Conservation (phyloP, 2,888 invertebrate species). For the Oscheius sp. region DNA sequence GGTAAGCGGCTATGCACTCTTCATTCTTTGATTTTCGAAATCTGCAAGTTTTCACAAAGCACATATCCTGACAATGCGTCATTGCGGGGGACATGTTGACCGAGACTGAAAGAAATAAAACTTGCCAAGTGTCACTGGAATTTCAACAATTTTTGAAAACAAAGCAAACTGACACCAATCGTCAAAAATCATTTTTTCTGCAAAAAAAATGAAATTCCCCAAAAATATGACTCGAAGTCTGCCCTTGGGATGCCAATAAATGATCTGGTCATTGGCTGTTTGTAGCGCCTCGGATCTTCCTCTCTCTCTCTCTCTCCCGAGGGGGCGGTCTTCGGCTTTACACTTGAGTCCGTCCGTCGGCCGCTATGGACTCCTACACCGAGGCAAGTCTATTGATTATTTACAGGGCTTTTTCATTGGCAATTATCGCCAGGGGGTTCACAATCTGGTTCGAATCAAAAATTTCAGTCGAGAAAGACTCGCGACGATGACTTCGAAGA, state of each 20-base stretch:
- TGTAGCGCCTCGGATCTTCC: neutral
- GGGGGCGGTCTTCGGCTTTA: slow-evolving; percentile 6
- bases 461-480: slow-evolving; percentile 44
- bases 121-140: neutral
- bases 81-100: no score
- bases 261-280: neutral
- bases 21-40: no score
- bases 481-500: slow-evolving; percentile 51
- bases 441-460: neutral
- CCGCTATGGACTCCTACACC: slow-evolving; percentile 11
- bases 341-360: neutral
- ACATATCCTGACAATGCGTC: no score
- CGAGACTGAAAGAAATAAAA: neutral
- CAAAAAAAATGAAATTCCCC: neutral
- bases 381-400: slow-evolving; percentile 16
- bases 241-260: neutral
- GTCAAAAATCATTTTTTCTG: neutral
- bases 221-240: neutral
- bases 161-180: no score
- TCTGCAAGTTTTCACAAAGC: no score
- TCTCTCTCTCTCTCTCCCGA: neutral
- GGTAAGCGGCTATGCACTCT: no score
- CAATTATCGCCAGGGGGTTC: neutral
- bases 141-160: no score
- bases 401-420: neutral